Conservation (phyloP, 1,140 invertebrate genomes). For the Bombus impatiens region DNA sequence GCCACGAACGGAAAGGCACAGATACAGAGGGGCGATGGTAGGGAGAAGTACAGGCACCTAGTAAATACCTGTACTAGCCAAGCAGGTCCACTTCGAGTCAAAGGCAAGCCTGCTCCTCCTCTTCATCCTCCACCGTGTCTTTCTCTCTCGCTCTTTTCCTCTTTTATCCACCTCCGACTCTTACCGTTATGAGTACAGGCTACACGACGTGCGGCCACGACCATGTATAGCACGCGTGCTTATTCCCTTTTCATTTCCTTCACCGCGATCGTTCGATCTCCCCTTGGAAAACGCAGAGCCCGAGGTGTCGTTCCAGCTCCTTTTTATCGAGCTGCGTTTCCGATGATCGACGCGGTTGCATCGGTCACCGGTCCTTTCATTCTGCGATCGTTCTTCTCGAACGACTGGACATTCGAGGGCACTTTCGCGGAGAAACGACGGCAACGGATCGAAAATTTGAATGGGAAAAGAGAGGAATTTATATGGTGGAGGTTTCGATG, state of each 20-base stretch:
- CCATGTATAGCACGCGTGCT: constrained; percentile 14
- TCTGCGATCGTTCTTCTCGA: background rate
- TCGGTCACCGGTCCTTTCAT: constrained; percentile 4
- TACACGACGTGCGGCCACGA: constrained; percentile 46
- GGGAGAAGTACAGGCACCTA: constrained; percentile 58
- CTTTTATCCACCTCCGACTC: constrained; percentile 53
- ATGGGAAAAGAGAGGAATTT: background rate
- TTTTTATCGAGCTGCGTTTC: background rate
- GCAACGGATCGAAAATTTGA: background rate
- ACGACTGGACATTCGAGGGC: background rate
- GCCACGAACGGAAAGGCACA: constrained; percentile 10
- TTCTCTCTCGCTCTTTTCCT: constrained; percentile 24
- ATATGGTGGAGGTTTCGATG: background rate
- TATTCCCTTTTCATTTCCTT: constrained; percentile 56
- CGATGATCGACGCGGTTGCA: constrained; percentile 10
- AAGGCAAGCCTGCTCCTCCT: constrained; percentile 56
- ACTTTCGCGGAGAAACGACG: background rate
- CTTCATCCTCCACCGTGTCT: constrained; percentile 28
- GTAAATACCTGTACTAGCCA: constrained; percentile 73
- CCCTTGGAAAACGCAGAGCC: constrained; percentile 2
- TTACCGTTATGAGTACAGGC: constrained; percentile 69
- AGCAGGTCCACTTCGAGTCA: constrained; percentile 70
- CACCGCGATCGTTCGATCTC: constrained; percentile 3
- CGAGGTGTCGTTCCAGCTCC: background rate
- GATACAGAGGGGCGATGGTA: background rate